Conservation (phyloP, 2,113 vertebrate species). For the Pomatostomus ruficeps region DNA sequence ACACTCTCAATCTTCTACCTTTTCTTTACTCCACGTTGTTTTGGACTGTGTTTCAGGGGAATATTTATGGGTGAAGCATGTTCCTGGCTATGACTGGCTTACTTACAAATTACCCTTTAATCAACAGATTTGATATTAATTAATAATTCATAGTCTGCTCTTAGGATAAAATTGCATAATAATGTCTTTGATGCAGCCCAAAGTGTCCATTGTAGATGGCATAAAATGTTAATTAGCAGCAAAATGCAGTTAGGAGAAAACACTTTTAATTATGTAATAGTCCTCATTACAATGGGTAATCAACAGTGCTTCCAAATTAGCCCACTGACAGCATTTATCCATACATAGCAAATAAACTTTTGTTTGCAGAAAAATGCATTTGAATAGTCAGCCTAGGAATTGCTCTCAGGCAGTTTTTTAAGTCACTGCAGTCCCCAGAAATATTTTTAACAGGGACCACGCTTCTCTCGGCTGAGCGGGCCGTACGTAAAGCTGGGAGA, state of each 20-base stretch:
- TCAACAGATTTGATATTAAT: slow-evolving; percentile 77
- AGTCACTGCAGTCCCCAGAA: background rate
- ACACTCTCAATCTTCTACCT: background rate
- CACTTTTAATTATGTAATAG: slow-evolving; percentile 78
- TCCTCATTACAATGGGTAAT: slow-evolving; percentile 75
- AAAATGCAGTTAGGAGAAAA: slow-evolving; percentile 70
- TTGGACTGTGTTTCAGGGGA: slow-evolving; percentile 3
- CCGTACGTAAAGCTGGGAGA: background rate
- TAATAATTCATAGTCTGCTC: slow-evolving; percentile 75
- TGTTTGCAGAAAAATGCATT: slow-evolving; percentile 62
- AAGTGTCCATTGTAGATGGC: slow-evolving; percentile 70
- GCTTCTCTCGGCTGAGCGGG: background rate
- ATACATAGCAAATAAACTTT: slow-evolving; percentile 66
- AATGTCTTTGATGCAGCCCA: slow-evolving; percentile 65
- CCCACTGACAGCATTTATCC: slow-evolving; percentile 63
- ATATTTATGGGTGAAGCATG: background rate
- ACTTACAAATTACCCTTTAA: slow-evolving; percentile 72
- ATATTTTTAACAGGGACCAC: background rate
- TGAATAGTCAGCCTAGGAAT: slow-evolving; percentile 46
- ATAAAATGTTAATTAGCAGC: slow-evolving; percentile 74
- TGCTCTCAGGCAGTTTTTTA: background rate
- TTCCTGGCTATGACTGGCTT: slow-evolving; percentile 50
- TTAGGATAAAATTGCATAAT: slow-evolving; percentile 73
- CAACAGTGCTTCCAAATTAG: slow-evolving; percentile 71
- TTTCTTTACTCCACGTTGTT: background rate